A percentile compares a stretch with the other conserved stretches of the same genome.
These are phyloP conservation scores for Gambusia yucatana DNA, from an alignment of 2,797 vertebrate genomes.

Conservation along the genomic window DNA sequence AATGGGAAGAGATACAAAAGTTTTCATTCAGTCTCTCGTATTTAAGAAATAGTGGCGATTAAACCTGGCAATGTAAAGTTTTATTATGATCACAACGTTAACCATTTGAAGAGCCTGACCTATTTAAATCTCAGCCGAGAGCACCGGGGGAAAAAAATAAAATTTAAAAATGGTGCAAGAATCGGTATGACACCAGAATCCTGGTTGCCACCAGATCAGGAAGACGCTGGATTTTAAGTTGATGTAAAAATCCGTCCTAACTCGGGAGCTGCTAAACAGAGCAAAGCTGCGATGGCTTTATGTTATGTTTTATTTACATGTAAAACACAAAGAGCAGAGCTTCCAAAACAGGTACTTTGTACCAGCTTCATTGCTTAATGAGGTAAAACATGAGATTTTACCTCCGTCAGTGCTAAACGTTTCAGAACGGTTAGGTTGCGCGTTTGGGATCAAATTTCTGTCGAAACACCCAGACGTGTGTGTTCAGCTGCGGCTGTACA, in stretches of 20 bases:
- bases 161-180: neutral
- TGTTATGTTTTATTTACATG: neutral
- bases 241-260: neutral
- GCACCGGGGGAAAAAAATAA: neutral
- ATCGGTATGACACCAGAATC: neutral
- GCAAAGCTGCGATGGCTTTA: neutral
- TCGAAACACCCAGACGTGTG: neutral
- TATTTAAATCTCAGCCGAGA: neutral
- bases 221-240: slow-evolving; percentile 5
- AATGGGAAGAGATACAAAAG: neutral
- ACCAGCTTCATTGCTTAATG: neutral
- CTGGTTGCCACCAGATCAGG: slow-evolving; percentile 1
- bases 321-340: neutral
- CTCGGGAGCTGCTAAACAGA: neutral
- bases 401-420: neutral
- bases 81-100: neutral
- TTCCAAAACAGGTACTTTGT: neutral
- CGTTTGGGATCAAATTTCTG: neutral
- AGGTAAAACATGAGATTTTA: neutral
- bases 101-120: neutral
- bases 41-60: neutral
- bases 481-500: neutral
- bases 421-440: neutral
- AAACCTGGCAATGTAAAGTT: neutral
- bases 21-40: neutral